Percentiles rank a stretch among this genome's conserved stretches.
phyloP scores from a whole-genome alignment of 2,113 vertebrate genomes.

The Nycticorax nycticorax region DNA sequence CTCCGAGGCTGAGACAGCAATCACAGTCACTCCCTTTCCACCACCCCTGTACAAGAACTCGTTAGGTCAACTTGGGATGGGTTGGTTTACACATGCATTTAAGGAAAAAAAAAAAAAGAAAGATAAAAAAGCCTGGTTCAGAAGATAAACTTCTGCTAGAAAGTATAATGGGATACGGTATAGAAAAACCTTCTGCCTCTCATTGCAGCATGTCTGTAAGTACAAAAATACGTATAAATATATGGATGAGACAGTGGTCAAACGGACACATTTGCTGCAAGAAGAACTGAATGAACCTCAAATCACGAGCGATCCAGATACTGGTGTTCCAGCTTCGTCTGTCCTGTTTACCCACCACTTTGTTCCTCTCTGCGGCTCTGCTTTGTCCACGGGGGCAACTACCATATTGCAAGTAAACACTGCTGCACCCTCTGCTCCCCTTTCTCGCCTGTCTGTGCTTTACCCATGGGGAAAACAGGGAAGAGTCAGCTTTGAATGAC shows the following conservation, averaged over 20 bases:
- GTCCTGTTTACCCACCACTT: neutral
- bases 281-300: neutral
- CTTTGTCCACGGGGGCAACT: neutral
- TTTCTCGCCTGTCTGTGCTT: neutral
- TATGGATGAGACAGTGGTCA: neutral
- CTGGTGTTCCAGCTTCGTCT: neutral
- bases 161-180: neutral
- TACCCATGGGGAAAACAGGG: neutral
- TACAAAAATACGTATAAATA: neutral
- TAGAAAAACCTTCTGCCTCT: neutral
- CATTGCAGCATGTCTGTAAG: neutral
- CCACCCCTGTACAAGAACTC: neutral
- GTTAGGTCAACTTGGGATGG: accelerated
- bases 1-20: neutral
- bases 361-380: neutral
- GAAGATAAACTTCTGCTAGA: neutral
- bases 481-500: neutral
- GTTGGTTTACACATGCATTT: neutral
- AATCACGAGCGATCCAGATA: neutral
- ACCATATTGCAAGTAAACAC: neutral
- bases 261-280: neutral
- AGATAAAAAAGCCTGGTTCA: neutral
- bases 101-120: neutral
- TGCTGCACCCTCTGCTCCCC: neutral
- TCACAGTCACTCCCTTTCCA: neutral